Percentiles rank a stretch among this genome's conserved stretches.
Conservation (phyloP, 2,113 vertebrate species). For the Phrynosoma platyrhinos region DNA sequence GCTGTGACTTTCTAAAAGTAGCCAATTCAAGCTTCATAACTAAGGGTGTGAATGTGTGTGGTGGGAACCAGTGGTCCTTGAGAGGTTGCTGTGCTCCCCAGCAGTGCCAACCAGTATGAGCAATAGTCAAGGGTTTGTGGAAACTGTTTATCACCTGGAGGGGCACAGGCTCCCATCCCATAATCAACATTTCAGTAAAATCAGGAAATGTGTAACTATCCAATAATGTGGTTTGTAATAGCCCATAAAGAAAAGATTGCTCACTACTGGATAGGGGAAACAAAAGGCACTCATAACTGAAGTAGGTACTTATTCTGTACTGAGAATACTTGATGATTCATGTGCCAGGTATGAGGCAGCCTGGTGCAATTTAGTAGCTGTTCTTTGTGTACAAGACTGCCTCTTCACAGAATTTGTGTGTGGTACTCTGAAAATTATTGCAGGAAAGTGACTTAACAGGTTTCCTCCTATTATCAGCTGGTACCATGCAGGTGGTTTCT, state of each 20-base stretch:
- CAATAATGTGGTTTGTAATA: background rate
- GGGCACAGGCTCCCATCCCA: background rate
- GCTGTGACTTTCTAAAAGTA: background rate
- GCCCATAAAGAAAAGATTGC: background rate
- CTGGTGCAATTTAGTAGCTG: background rate
- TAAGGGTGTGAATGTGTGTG: too few relatives aligned
- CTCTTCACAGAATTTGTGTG: background rate
- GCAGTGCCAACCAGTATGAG: too few relatives aligned
- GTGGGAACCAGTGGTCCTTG: too few relatives aligned
- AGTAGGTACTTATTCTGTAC: background rate
- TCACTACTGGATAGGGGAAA: background rate
- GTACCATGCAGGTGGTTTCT: background rate
- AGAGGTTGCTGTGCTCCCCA: too few relatives aligned
- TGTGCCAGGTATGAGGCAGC: background rate
- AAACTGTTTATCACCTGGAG: background rate
- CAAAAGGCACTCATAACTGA: background rate
- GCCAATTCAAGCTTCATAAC: background rate
- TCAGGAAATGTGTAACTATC: background rate
- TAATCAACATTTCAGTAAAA: background rate
- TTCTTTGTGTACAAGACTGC: background rate
- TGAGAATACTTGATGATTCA: background rate
- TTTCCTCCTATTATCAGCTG: background rate
- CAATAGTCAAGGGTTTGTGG: too few relatives aligned
- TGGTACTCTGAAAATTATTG: background rate
- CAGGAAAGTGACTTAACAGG: background rate